Base-by-base conservation (phyloP, 2,797 vertebrate species). In the Parambassis ranga region DNA sequence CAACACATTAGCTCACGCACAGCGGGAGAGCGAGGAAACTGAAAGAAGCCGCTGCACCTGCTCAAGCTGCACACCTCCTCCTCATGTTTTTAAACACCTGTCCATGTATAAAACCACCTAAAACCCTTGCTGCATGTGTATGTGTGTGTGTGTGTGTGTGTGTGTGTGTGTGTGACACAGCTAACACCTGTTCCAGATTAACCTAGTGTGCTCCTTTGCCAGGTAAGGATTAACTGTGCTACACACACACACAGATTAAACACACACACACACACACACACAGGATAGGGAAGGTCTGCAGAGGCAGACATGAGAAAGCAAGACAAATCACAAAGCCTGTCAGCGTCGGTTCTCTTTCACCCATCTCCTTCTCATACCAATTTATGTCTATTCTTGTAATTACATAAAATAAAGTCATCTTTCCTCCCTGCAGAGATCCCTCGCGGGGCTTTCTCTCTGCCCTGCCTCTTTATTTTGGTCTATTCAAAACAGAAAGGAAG, bases 151-250 rank as follows among this genome's bases (percentile, higher is more conserved):
- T 35, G 56, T 27, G 51, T 19, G 24, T 30, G 14, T 49, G 44
- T 28, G 28, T 31, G 46, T 14, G 7, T 35, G 10, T 4, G 31
- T 6, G 75, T 67, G 69, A 65, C 22, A 1, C 27, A 37, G 48
- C 50, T 52, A 48, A 80, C 70, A 80, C 72, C 83, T 84, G 85
- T 67, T 77, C 51, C 71, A 84, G 79, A 88, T 87, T 87, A 86
- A 83, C 79, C 70, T 59, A 18, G 66, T 78, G 53, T 28, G 57
- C 62, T 47, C 39, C 58, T 65, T 52, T 74, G 60, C 76, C 81
- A 78, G 79, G 65, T 78, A 57, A 44, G 77, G 85, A 86, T 88
- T 87, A 88, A 83, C 82, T 73, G 57, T 60, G 57, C 71, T 76
- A 66, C 55, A 50, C 76, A 78, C 32, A 9, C 69, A 74, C 83